A percentile compares a stretch with the other conserved stretches of the same genome.
Conservation (phyloP, 2,113 vertebrate species). For the Oreochromis niloticus region DNA sequence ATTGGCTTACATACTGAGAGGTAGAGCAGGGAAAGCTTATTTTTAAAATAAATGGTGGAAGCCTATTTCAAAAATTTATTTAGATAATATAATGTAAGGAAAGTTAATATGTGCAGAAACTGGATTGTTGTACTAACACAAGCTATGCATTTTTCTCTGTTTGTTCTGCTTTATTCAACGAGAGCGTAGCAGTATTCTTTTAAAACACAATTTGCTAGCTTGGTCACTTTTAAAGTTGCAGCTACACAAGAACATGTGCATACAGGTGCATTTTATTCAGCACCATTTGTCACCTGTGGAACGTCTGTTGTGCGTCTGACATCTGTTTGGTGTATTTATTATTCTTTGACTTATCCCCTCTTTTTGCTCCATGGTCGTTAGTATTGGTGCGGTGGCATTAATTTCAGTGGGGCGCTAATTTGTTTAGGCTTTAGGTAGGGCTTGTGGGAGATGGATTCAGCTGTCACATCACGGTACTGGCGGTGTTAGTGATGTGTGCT, state of each 20-base stretch:
- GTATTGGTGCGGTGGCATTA: constrained; percentile 45
- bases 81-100: background rate
- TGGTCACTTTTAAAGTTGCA: background rate
- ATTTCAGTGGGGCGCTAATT: constrained; percentile 56
- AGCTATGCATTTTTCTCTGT: background rate
- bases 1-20: background rate
- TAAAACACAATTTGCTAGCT: background rate
- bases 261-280: background rate
- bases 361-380: constrained; percentile 43
- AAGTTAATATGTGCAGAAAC: background rate
- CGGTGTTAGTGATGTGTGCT: constrained; percentile 62
- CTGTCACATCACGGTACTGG: constrained; percentile 50
- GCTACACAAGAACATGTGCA: background rate
- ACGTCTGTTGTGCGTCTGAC: background rate
- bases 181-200: background rate
- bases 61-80: background rate
- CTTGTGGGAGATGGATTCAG: constrained; percentile 64
- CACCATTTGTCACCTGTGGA: constrained; percentile 13
- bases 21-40: background rate
- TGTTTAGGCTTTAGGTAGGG: constrained; percentile 56
- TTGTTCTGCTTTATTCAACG: background rate
- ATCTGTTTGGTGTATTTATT: constrained; percentile 23
- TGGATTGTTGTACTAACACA: background rate
- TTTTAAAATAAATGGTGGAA: background rate
- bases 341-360: constrained; percentile 19